These are phyloP conservation scores for Crotalus horridus DNA, from an alignment of 2,113 vertebrate genomes.

Conservation along the genomic window DNA sequence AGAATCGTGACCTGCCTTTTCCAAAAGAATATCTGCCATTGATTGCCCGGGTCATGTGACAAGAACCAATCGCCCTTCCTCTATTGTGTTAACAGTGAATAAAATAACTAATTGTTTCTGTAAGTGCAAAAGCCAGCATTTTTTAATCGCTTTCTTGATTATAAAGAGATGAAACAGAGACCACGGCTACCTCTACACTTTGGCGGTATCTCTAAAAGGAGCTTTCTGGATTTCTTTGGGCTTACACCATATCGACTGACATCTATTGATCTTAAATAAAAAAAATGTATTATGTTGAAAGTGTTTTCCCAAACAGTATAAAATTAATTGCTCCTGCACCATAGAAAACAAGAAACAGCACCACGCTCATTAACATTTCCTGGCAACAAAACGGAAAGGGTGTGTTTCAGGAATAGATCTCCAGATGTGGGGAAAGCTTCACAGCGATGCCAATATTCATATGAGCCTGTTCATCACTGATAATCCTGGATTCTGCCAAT, in stretches of 20 bases:
- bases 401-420: slow-evolving; percentile 40
- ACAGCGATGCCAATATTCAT: slow-evolving; percentile 14
- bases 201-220: slow-evolving; percentile 33
- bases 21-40: slow-evolving; percentile 31
- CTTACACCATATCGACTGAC: slow-evolving; percentile 43
- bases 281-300: slow-evolving; percentile 39
- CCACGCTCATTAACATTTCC: slow-evolving; percentile 59
- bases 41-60: slow-evolving; percentile 31
- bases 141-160: slow-evolving; percentile 43
- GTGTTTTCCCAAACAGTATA: slow-evolving; percentile 51
- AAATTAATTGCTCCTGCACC: slow-evolving; percentile 52
- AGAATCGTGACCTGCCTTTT: slow-evolving; percentile 30
- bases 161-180: slow-evolving; percentile 49
- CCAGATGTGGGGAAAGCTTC: slow-evolving; percentile 43
- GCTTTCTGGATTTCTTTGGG: slow-evolving; percentile 46
- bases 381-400: slow-evolving; percentile 44
- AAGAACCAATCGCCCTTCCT: slow-evolving; percentile 32
- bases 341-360: slow-evolving; percentile 50
- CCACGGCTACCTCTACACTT: slow-evolving; percentile 31
- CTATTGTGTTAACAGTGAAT: slow-evolving; percentile 43
- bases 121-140: slow-evolving; percentile 24
- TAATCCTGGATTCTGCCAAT: background rate
- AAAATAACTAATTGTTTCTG: slow-evolving; percentile 40
- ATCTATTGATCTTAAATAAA: slow-evolving; percentile 62
- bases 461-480: slow-evolving; percentile 26